A percentile compares a stretch with the other conserved stretches of the same genome.
Evolutionary conservation across 2,113 vertebrate genomes (phyloP).

Genomic region (Columba livia): DNA sequence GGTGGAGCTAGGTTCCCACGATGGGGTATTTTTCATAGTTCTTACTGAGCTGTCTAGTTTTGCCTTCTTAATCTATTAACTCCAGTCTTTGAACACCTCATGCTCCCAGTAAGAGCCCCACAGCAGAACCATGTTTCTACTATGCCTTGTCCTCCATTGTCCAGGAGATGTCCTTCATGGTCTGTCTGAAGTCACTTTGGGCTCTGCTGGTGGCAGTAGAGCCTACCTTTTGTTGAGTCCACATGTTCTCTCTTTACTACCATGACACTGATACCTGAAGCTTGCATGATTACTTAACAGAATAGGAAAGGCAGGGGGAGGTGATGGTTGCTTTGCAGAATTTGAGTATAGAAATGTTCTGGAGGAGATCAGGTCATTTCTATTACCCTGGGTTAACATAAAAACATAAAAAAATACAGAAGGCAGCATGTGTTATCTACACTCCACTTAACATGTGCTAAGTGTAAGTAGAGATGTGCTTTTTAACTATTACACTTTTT

Average conservation of each 20-base stretch:
- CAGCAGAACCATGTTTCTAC: not conserved
- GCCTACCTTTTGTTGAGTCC: not conserved
- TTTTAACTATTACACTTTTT: constrained; percentile 45
- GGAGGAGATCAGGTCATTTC: not conserved
- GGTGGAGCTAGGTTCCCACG: not conserved
- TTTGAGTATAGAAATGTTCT: not conserved
- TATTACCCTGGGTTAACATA: not conserved
- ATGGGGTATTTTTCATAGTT: not conserved
- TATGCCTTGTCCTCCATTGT: not conserved
- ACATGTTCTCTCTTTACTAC: not conserved
- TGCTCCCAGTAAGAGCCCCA: not conserved
- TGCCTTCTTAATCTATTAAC: not conserved
- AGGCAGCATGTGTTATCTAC: rapidly evolving
- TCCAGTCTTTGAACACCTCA: not conserved
- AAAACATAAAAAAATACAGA: not conserved
- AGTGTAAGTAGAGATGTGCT: not conserved
- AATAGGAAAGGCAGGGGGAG: not conserved
- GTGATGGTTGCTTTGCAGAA: not conserved
- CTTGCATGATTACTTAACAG: not conserved
- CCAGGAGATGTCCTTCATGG: not conserved
- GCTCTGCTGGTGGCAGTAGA: not conserved
- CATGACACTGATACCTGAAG: not conserved
- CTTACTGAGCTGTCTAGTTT: not conserved
- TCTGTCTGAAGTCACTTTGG: not conserved
- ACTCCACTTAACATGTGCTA: not conserved